Percentiles rank a stretch among this genome's conserved stretches.
Evolutionary conservation across 2,113 vertebrate genomes (phyloP).

Genomic region (Carassius carassius): DNA sequence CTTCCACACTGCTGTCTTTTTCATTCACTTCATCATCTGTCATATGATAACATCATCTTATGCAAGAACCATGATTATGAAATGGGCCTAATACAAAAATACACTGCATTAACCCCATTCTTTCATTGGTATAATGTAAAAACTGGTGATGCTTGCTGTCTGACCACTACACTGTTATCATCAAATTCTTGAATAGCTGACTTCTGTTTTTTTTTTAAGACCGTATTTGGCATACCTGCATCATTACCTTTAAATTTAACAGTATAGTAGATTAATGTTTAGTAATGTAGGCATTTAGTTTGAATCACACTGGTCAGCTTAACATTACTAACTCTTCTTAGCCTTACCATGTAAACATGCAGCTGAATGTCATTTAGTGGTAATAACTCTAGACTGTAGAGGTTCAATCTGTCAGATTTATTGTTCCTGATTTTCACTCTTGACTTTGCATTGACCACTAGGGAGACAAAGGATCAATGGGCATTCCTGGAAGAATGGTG

Average conservation of each 20-base stretch:
- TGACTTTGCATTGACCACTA: slow-evolving; percentile 85
- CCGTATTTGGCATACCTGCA: slow-evolving; percentile 51
- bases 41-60: slow-evolving; percentile 12
- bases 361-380: not conserved
- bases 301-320: slow-evolving; percentile 34
- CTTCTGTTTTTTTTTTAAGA: not conserved
- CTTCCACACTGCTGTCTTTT: not conserved
- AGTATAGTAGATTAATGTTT: slow-evolving; percentile 39
- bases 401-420: slow-evolving; percentile 22
- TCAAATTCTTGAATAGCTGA: slow-evolving; percentile 34
- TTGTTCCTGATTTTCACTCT: slow-evolving; percentile 69
- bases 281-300: slow-evolving; percentile 34
- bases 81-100: not conserved
- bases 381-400: slow-evolving; percentile 42
- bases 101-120: slow-evolving; percentile 8
- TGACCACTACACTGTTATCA: slow-evolving; percentile 30
- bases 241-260: slow-evolving; percentile 9
- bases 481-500: slow-evolving; percentile 95
- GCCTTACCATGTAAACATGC: not conserved
- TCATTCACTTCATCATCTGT: slow-evolving; percentile 12
- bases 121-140: not conserved
- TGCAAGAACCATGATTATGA: not conserved
- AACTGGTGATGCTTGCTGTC: slow-evolving; percentile 17
- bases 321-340: slow-evolving; percentile 53
- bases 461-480: slow-evolving; percentile 95